Percentiles rank a stretch among this genome's conserved stretches.
Evolutionary conservation across 2,113 vertebrate genomes (phyloP).

Genomic region (Strix uralensis): DNA sequence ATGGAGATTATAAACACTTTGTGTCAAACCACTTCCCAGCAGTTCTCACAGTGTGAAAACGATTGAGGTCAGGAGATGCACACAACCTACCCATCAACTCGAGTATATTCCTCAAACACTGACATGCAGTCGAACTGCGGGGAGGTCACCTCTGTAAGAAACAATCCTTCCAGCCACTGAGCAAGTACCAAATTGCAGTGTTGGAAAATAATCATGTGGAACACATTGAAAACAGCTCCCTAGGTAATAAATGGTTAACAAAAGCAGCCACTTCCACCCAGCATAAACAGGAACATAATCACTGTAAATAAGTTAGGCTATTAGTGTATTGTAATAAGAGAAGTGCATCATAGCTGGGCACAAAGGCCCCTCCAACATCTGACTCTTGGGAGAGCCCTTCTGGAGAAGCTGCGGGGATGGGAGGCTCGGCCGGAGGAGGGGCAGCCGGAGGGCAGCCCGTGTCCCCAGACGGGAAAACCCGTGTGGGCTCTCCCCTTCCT

Average conservation of each 20-base stretch:
- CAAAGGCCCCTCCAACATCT: fast-evolving
- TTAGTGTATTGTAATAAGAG: background rate
- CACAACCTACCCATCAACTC: constrained; percentile 74
- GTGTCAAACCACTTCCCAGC: constrained; percentile 69
- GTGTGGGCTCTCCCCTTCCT: fast-evolving
- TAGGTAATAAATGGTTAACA: constrained; percentile 59
- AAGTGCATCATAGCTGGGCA: background rate
- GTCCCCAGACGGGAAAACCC: background rate
- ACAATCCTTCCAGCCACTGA: constrained; percentile 57
- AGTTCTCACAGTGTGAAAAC: constrained; percentile 67
- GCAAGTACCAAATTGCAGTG: constrained; percentile 66
- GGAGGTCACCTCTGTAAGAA: constrained; percentile 77
- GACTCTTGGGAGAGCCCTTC: background rate
- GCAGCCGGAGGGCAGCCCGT: background rate
- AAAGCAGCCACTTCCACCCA: constrained; percentile 13
- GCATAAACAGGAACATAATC: background rate
- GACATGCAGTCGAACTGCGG: constrained; percentile 62
- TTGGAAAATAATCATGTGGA: constrained; percentile 57
- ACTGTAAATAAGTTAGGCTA: background rate
- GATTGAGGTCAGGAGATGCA: constrained; percentile 76
- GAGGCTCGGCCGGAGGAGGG: background rate
- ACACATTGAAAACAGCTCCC: constrained; percentile 20
- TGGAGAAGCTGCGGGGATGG: background rate
- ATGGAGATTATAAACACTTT: constrained; percentile 65
- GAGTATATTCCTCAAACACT: constrained; percentile 68